Base-by-base conservation (phyloP, 2,113 vertebrate genomes). In the Tiliqua scincoides region DNA sequence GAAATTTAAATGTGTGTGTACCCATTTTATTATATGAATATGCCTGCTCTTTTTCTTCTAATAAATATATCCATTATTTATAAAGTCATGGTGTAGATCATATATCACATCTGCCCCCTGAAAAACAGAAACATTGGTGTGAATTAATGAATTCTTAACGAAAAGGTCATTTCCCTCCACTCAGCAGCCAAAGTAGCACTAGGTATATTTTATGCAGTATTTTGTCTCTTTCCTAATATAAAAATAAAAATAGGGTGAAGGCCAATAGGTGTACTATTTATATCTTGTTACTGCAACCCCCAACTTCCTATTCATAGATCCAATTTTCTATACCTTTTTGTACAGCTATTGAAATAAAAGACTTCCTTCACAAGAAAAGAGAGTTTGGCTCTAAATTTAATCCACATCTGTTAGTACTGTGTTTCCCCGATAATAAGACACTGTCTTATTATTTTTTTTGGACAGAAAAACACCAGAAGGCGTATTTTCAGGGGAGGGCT, bases 21-120 rank as follows among this genome's bases (percentile, higher is more conserved):
- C 91, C 89, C 90, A 88, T 85, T 80, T 30, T 83, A 91, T 92
- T 79, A 88, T 87, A 94, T 90, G 90, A 93, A 91, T 88, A 74
- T 48, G 3, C 17, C 43, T 89, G 32, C 32, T 70, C 68, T 43
- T 65, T 52, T 90, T 86, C 89, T 89, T 88, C 43, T 30, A 61
- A 54, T 91, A 85, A 94, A 83, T 85, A 83, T 91, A 91, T 79
- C 80, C 76, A 83, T 91, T 85, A 70, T 35, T 35, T 70, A 70
- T 94, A 17, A 57, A 57, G 86, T 89, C 87, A 75, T 88, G 32
- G 27, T 82, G 9, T 77, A 54, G 71, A 52, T 79, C 65, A 77
- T 87, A 92, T 87, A 81, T 94, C 77, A 94, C 43, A 65, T 20
- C 40, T 37, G 48, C 23, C 21, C 40, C 14, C 43, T 15, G 37